Evolutionary conservation across 53 echinoderm and acorn worm species (phyloP).

Genomic region (Patiria pectinifera): DNA sequence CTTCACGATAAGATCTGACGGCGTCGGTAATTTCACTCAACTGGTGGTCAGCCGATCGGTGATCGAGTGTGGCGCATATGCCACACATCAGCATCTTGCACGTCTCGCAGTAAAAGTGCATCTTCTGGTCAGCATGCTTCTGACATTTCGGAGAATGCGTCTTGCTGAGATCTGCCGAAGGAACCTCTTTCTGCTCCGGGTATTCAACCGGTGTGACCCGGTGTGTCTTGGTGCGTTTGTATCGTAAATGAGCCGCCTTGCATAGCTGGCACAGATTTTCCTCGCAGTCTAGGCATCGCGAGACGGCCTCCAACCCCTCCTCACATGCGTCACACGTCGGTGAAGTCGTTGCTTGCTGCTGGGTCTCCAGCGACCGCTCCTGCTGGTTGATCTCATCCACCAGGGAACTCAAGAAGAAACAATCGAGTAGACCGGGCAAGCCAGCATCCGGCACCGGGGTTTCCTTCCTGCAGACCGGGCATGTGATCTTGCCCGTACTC

Average conservation of each 20-base stretch:
- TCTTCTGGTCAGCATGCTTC: background rate
- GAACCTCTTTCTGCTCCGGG: background rate
- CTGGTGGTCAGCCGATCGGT: background rate
- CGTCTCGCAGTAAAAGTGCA: slow-evolving; percentile 19
- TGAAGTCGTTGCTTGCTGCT: background rate
- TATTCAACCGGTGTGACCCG: background rate
- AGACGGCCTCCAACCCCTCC: background rate
- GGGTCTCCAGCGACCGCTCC: background rate
- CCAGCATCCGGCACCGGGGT: too few species aligned
- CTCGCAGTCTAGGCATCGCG: slow-evolving; percentile 3
- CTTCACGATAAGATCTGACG: background rate
- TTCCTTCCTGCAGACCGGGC: too few species aligned
- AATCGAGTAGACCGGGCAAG: too few species aligned
- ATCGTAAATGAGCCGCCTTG: background rate
- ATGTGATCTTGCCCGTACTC: too few species aligned
- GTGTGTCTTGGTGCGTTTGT: background rate
- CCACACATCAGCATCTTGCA: background rate
- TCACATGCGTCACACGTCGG: background rate
- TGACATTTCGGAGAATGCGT: background rate
- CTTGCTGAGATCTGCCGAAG: background rate
- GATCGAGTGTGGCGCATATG: background rate
- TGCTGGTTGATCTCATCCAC: too few species aligned
- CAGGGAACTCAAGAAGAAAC: too few species aligned
- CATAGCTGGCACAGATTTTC: slow-evolving; percentile 7
- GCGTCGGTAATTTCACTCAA: background rate